phyloP scores from a whole-genome alignment of 2,113 vertebrate species.

The Euleptes europaea region DNA sequence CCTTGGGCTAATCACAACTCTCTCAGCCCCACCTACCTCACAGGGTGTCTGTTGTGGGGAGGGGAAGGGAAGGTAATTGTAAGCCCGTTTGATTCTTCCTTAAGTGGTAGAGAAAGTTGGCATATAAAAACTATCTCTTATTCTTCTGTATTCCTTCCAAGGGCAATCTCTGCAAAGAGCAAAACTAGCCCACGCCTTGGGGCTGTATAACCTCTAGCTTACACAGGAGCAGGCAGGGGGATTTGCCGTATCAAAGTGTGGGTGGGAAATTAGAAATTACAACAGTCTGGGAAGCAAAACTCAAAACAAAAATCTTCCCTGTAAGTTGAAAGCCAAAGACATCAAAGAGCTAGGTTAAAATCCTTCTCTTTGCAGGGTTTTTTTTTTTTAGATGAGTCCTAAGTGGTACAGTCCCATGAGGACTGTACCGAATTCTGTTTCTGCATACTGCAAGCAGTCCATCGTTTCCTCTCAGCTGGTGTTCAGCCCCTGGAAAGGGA shows the following conservation, averaged over 20 bases:
- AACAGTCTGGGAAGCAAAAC: neutral
- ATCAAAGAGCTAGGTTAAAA: neutral
- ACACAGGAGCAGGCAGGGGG: too few species aligned
- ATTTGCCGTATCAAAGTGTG: too few species aligned
- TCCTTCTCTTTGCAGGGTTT: neutral
- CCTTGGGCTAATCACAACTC: too few species aligned
- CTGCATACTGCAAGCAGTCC: neutral
- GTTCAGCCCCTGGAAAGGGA: too few species aligned
- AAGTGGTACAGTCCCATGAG: neutral
- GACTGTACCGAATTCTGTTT: neutral
- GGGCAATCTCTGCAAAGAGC: too few species aligned
- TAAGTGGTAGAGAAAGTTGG: too few species aligned
- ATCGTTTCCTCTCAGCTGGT: neutral
- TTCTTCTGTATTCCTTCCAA: too few species aligned
- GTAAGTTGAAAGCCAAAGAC: neutral
- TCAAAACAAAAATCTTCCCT: neutral
- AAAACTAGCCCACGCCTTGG: neutral
- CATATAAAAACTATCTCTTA: too few species aligned
- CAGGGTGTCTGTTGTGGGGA: too few species aligned
- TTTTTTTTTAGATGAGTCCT: neutral
- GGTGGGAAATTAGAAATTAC: neutral
- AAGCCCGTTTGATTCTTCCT: too few species aligned
- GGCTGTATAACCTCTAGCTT: neutral
- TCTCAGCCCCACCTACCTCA: too few species aligned
- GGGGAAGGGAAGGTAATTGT: too few species aligned